Evolutionary conservation across 2,113 vertebrate genomes (phyloP), one percentile per base, ranked within the genome.

Genomic region (Sakesphorus luctuosus): DNA sequence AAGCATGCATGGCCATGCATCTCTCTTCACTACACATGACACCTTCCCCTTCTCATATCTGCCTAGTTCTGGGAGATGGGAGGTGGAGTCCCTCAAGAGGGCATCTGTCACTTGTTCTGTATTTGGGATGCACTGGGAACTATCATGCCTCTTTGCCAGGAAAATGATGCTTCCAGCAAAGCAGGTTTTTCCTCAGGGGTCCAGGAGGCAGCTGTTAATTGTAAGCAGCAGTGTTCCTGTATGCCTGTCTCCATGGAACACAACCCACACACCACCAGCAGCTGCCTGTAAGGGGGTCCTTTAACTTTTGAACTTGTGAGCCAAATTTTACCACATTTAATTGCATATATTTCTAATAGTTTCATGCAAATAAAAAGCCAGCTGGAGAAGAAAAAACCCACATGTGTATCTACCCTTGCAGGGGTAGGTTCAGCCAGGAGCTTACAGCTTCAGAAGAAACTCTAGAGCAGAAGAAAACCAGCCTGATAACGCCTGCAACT

Each of bases 341-440:
- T 14, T 10, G 19, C 25, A 11, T n/a, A 31, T 12, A 66, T 65
- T 84, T 75, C 23, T 50, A 56, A 28, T 19, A 61, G 18, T 49
- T 59, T 76, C 4, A n/a, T 26, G 28, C 62, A 72, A 71, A 87
- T 25, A 40, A 74, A 52, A 26, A 49, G 20, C 7, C 52, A 81
- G 33, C 18, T 72, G 40, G 8, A 55, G 56, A 23, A 67, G 58
- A 66, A 77, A 13, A 44, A 11, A 3, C 7, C 9, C 25, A 21
- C 25, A 3, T 0, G 0, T 53, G 0, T 46, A 12, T 47, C 43
- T 82, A 8, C 29, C 6, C 2, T 0, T 44, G 44, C 38, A 53
- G 10, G 14, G 5, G 8, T 13, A 65, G 12, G 40, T 12, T 74
- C 26, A 24, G 29, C 26, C 2, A 1, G 31, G 6, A 68, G 11